These are phyloP conservation scores for Panagrolaimus sp. DNA, from an alignment of 1,140 invertebrate genomes.

Conservation along the genomic window DNA sequence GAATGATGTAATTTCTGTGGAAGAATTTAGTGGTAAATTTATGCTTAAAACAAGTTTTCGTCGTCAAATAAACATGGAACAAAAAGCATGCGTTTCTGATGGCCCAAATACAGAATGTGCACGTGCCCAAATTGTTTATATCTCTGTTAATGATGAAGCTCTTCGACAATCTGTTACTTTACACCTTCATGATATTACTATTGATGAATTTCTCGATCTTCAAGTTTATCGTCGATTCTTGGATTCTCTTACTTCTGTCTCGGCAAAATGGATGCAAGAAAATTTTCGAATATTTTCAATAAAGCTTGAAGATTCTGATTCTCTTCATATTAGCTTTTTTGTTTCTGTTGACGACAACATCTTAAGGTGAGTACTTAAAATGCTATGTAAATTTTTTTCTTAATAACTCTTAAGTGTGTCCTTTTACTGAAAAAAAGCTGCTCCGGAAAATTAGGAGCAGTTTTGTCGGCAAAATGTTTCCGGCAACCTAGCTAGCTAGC, in stretches of 20 bases:
- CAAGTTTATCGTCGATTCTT: conserved; percentile 75
- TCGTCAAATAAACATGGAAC: conserved; percentile 81
- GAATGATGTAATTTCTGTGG: conserved; percentile 50
- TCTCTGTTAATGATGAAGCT: conserved; percentile 85
- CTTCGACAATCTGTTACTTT: conserved; percentile 88
- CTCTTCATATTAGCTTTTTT: conserved; percentile 89
- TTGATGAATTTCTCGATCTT: conserved; percentile 83
- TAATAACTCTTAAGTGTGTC: not conserved
- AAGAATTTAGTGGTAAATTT: conserved; percentile 39
- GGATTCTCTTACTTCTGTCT: conserved; percentile 81
- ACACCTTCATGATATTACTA: conserved; percentile 82
- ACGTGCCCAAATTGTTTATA: conserved; percentile 64
- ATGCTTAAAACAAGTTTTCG: conserved; percentile 71
- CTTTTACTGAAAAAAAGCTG: not conserved
- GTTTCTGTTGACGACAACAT: conserved; percentile 66
- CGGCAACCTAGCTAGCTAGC: not conserved
- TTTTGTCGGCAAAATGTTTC: conserved; percentile 11
- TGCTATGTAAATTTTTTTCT: conserved; percentile 12
- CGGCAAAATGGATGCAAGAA: conserved; percentile 76
- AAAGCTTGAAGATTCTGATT: conserved; percentile 70
- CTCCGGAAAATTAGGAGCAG: conserved; percentile 11
- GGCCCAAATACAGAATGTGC: conserved; percentile 62
- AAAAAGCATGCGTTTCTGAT: conserved; percentile 83
- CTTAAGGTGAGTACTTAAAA: not conserved
- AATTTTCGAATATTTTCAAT: conserved; percentile 89